Evolutionary conservation across 2,888 invertebrate species (phyloP).

Genomic region (Dilophus febrilis): DNA sequence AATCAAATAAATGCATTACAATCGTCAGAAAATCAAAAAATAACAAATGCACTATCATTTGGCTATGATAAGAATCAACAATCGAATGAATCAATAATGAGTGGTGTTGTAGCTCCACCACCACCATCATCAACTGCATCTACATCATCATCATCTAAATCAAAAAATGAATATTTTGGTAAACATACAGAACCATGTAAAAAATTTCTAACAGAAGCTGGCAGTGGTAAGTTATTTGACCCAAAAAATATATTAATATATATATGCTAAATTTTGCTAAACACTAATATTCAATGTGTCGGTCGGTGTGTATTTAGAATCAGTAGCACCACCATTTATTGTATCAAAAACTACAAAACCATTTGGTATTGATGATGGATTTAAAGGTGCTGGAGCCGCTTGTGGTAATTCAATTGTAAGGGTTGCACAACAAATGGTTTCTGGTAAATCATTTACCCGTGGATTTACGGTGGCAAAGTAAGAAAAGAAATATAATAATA

Average conservation of each 20-base stretch:
- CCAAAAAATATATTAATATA: too few relatives aligned
- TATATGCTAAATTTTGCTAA: too few relatives aligned
- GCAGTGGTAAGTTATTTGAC: slow-evolving; percentile 11
- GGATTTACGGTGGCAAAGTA: slow-evolving; percentile 13
- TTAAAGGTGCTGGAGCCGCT: slow-evolving; percentile 48
- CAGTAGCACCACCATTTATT: slow-evolving; percentile 22
- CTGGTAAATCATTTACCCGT: slow-evolving; percentile 21
- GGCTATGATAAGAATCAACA: not conserved
- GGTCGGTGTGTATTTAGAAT: slow-evolving; percentile 7
- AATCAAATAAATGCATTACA: not conserved
- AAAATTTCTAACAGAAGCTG: slow-evolving; percentile 32
- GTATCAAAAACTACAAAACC: slow-evolving; percentile 31
- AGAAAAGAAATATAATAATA: too few relatives aligned
- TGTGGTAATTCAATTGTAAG: slow-evolving; percentile 46
- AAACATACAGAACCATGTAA: slow-evolving; percentile 53
- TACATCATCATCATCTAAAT: too few relatives aligned
- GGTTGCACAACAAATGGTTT: slow-evolving; percentile 37
- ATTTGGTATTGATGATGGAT: slow-evolving; percentile 52
- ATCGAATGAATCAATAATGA: too few relatives aligned
- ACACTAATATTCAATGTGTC: too few relatives aligned
- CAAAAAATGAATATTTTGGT: slow-evolving; percentile 35
- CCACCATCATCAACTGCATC: too few relatives aligned
- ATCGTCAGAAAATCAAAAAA: not conserved
- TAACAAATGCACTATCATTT: not conserved
- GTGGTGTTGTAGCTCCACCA: too few relatives aligned